Evolutionary conservation across 2,888 invertebrate species (phyloP), one percentile per base, ranked within the genome.

Genomic region (Ochropleura plecta): DNA sequence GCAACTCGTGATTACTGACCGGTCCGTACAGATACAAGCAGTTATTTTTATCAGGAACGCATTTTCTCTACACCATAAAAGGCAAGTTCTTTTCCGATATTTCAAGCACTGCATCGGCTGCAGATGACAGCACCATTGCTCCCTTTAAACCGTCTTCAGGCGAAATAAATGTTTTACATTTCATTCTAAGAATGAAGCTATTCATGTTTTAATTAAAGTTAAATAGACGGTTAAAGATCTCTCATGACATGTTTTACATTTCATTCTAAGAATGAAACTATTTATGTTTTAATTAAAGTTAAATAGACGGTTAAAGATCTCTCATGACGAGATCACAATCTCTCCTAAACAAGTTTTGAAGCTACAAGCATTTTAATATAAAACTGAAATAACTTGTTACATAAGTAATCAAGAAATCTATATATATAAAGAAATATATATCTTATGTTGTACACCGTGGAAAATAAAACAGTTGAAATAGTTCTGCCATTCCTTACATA

Each of bases 1-100:
- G 73, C 67, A 84, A 84, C 70, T 65, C 55, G 4, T 65, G 73
- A 78, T 81, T 73, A 71, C 73, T 48, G 62, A 78, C 83, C 81
- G 76, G 80, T 79, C 73, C 0, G 72, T 79, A 64, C 65, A 67
- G 60, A 79, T 82, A 77, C 62, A 55, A 70, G 76, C 80, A 82
- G 78, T 85, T 87, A 87, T 87, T 85, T 87, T 85, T 86, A 87
- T 83, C 89, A 80, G 66, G 82, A 84, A 88, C 75, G 74, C 67
- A 85, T 85, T 89, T 88, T 86, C 82, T 82, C 78, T 75, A 40
- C 65, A 65, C 87, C 74, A 69, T 80, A 74, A 70, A 75, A 73
- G 82, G 76, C 64, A 53, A 70, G 57, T 65, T 79, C 69, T 74
- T 86, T 78, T 74, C 69, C 57, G 76, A 82, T 79, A 73, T 79